Evolutionary conservation across 2,113 vertebrate genomes (phyloP).

Genomic region (Ochotona curzoniae): DNA sequence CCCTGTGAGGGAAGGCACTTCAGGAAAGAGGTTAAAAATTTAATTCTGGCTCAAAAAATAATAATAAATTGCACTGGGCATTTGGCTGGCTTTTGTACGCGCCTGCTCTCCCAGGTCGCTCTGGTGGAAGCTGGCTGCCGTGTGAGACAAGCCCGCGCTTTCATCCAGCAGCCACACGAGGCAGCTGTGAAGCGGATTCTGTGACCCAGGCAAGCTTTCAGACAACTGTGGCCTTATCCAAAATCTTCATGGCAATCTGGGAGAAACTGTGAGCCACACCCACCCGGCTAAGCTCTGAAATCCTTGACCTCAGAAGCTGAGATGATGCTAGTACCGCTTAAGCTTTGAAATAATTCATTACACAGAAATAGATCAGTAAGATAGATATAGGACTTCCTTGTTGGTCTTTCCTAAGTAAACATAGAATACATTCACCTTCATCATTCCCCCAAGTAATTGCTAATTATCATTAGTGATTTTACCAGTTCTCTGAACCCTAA

Average conservation of each 20-base stretch:
- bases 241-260: background rate
- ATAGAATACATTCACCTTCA: background rate
- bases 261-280: background rate
- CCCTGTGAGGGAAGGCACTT: background rate
- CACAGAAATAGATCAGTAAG: background rate
- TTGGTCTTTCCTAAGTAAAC: background rate
- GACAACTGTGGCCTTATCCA: background rate
- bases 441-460: conserved; percentile 35
- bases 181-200: background rate
- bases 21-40: background rate
- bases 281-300: background rate
- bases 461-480: background rate
- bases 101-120: background rate
- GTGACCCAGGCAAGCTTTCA: background rate
- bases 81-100: background rate
- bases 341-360: background rate
- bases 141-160: background rate
- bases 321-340: background rate
- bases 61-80: background rate
- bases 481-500: background rate
- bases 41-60: too few species aligned
- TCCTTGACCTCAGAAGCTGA: conserved; percentile 26
- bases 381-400: background rate
- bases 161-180: background rate
- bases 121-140: background rate